Evolutionary conservation across 1,140 invertebrate species (phyloP), one percentile per base, ranked within the genome.

Genomic region (Brachionus koreanus): DNA sequence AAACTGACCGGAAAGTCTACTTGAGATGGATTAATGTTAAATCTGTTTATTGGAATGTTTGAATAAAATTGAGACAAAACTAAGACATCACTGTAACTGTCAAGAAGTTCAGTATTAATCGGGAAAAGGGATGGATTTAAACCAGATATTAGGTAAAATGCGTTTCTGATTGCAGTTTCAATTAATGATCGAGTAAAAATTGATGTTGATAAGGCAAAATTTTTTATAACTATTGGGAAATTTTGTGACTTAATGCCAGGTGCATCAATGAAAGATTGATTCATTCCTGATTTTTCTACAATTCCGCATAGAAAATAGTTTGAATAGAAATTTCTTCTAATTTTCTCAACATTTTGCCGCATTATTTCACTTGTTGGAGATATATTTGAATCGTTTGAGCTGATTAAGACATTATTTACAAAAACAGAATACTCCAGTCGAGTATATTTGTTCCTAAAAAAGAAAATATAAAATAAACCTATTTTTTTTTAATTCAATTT

Each of bases 321-420:
- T 39, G 37, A 69, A 16, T 69, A 69, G 37, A 69, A 69, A 43
- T 69, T 69, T 39, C 39, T 69, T 16, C 35, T 16, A 6, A 69
- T 33, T 69, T 69, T 69, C 39, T 69, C 65, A 4, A 69, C 19
- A 69, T 69, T 69, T 39, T 37, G 33, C 10, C 65, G 33, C 65
- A 69, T 39, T 69, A 69, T 69, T n/a, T 69, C 65, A 69, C 65
- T 69, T 9, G 65, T 69, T 37, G 65, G 65, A n/a, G 65, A 6
- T 37, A 16, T 39, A 69, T 16, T 69, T 16, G 35, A 5, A 39
- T 69, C 13, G 39, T 39, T 39, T 7, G 65, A 10, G 9, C 37
- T 39, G 16, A 69, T 69, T 42, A 69, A 39, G 5, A 69, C 35
- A 69, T 69, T 33, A 39, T 69, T 69, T 39, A 69, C 35, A 3